These are phyloP conservation scores for Harmothoe impar DNA, from an alignment of 2,888 invertebrate species.

Conservation along the genomic window DNA sequence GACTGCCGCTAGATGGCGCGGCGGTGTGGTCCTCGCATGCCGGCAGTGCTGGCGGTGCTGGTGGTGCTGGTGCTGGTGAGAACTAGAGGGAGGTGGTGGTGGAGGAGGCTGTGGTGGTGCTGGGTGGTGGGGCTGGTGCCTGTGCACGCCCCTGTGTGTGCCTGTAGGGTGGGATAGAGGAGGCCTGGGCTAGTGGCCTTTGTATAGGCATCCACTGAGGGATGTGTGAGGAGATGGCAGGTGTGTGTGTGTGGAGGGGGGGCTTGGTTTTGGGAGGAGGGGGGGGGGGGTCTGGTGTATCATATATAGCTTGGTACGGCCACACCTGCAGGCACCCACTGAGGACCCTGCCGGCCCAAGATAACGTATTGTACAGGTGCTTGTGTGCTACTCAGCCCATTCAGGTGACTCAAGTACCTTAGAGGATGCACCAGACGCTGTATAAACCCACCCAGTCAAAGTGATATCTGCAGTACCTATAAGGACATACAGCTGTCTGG, in stretches of 20 bases:
- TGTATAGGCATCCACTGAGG: constrained; percentile 6
- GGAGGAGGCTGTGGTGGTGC: neutral
- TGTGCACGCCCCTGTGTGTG: neutral
- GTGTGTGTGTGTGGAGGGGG: neutral
- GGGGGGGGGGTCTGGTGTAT: too few relatives aligned
- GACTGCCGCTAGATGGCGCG: neutral
- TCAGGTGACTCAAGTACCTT: too few relatives aligned
- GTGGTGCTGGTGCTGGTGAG: neutral
- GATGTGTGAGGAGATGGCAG: neutral
- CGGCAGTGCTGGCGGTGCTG: neutral
- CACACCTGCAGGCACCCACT: too few relatives aligned
- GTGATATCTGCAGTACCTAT: too few relatives aligned
- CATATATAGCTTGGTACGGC: too few relatives aligned
- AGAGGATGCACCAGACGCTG: too few relatives aligned
- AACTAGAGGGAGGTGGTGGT: neutral
- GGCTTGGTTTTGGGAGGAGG: too few relatives aligned
- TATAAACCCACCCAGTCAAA: too few relatives aligned
- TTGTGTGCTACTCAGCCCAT: too few relatives aligned
- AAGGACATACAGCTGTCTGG: too few relatives aligned
- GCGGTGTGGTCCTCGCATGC: neutral
- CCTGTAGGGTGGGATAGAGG: neutral
- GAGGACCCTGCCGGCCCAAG: too few relatives aligned
- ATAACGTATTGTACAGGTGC: too few relatives aligned
- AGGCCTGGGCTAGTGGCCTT: neutral
- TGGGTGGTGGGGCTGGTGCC: neutral